phyloP scores from a whole-genome alignment of 2,113 vertebrate genomes.

The Delphinus delphis region DNA sequence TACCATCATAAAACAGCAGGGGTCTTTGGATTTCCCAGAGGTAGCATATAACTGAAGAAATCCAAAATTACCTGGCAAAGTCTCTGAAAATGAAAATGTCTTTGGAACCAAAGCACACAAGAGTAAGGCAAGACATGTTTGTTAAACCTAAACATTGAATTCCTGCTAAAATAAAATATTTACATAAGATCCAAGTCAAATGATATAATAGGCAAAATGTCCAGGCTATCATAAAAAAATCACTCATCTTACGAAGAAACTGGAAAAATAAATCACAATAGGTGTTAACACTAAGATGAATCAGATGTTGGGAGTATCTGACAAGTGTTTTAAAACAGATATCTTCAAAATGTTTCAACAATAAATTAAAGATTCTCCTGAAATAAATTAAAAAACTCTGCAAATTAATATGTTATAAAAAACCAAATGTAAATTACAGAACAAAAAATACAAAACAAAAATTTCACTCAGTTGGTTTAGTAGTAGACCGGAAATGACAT shows the following conservation, averaged over 20 bases:
- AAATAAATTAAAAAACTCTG: background rate
- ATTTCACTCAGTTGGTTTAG: background rate
- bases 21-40: background rate
- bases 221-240: background rate
- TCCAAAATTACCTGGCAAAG: background rate
- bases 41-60: background rate
- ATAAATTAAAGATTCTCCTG: background rate
- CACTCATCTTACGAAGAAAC: background rate
- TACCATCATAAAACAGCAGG: background rate
- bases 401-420: background rate
- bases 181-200: background rate
- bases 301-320: background rate
- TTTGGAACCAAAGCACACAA: background rate
- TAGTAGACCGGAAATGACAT: background rate
- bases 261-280: background rate
- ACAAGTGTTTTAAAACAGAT: background rate
- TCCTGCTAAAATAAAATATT: background rate
- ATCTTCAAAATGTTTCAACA: background rate
- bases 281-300: background rate
- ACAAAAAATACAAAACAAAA: background rate
- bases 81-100: background rate
- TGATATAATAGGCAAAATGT: background rate
- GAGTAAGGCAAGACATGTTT: background rate
- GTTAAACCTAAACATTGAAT: background rate
- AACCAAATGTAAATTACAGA: background rate